Base-by-base conservation (phyloP, 2,888 invertebrate species). In the Uloborus plumipes region DNA sequence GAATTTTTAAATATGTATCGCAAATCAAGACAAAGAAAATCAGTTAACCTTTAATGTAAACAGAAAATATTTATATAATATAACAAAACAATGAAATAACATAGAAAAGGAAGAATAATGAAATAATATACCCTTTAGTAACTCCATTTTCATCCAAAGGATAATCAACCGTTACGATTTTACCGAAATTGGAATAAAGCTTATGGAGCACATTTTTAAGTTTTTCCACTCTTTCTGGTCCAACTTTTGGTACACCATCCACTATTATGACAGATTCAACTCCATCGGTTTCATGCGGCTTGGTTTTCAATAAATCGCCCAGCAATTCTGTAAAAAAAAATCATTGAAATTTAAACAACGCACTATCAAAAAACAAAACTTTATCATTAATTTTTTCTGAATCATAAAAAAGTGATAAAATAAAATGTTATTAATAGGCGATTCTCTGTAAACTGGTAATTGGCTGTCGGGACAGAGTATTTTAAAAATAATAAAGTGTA, bases 211-310 rank as follows among this genome's bases (percentile, higher is more conserved):
- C 97, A 84, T 93, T 93, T 89, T 96, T 95, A 62, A 99, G 92
- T 90, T 98, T 98, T 82, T 97, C 96, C 85, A 97, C 90, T 73
- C 97, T 87, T 86, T 96, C 95, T 51, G 95, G 94, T 72, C 95
- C 97, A 86, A 99, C 98, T 89, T 95, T 93, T 59, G 99, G 99
- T 77, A 97, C 94, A 86, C 98, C 97, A 89, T 99, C 99, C 14
- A 99, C 95, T 15, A 99, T 95, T 86, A 99, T 93, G 67, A 98
- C 96, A 87, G 94, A 95, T 89, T 99, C 98, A 75, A 98, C 96
- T 65, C 98, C 98, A 90, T 98, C 98, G 6, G 96, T 95, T 90
- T 98, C 97, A 86, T 94, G 94, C 1, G 99, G 99, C 88, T 94
- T 94, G 87, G 94, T 93, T 86, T 93, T 93, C 86, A 98, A 90